Evolutionary conservation across 2,113 vertebrate species (phyloP), one percentile per base, ranked within the genome.

Genomic region (Marmota flaviventris): DNA sequence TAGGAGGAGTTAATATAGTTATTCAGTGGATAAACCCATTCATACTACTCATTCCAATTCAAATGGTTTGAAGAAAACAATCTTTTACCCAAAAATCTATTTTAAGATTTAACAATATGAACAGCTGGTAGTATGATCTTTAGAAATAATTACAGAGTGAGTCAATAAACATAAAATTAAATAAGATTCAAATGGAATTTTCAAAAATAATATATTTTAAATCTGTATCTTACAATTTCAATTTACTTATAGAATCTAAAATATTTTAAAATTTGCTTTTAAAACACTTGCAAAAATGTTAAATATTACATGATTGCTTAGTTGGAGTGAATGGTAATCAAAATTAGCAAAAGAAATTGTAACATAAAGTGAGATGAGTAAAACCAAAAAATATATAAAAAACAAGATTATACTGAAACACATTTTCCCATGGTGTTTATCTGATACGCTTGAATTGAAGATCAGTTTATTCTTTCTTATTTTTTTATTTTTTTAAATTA

Each of bases 31-130:
- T 56, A 90, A 92, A 12, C 39, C n/a, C 5, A 32, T 85, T 22
- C 37, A 12, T 76, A 29, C 32, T 76, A 72, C 27, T 77, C 87
- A 88, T 11, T 63, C 58, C 22, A 83, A 85, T 78, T 92, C 73
- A 92, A 91, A 96, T 27, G 73, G 61, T 20, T 20, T 73, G 79
- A 90, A 67, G 48, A 93, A 85, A 85, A 56, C 27, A 5, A 56
- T 9, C 42, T 89, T 51, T 78, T 73, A 16, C n/a, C 45, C 20
- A 4, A 76, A 45, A 85, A 92, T 67, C 67, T n/a, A 92, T 76
- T 93, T 95, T 86, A 93, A 97, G 29, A 4, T 90, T 94, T 96
- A 88, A 84, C 1, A 56, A 89, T 78, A 56, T 92, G n/a, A 96
- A 93, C 39, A 97, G 53, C 69, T 82, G 45, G 45, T 84, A 29